Evolutionary conservation across 2,888 invertebrate genomes (phyloP), one percentile per base, ranked within the genome.

Genomic region (Tachystola acroxantha): DNA sequence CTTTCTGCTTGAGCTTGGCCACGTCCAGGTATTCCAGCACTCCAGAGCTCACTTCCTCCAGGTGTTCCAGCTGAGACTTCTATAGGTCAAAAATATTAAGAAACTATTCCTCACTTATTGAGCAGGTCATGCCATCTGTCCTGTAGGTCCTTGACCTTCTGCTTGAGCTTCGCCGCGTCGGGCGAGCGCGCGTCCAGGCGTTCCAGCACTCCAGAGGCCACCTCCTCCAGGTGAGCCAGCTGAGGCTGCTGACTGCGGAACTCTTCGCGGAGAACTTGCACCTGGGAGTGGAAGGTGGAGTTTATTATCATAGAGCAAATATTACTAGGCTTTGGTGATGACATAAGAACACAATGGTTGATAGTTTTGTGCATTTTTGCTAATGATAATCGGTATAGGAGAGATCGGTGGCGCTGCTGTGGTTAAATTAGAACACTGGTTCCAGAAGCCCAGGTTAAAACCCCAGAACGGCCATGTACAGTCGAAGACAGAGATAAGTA

Each of bases 191-290:
- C 81, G 13, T 89, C 86, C 32, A 90, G 71, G 12, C 88, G 76
- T 41, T 82, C 89, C 32, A 97, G 79, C 1, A 96, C 92, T 10
- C 91, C 91, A 30, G 92, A 91, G 0, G 95, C 96, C 20, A 95
- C 90, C 49, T 94, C 92, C 50, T 96, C 91, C 48, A 98, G 87
- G 64, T 96, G 95, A 42, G 94, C 92, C 42, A 98, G 81, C 53
- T 96, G 94, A 0, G 97, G 96, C 64, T 97, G 96, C 71, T 98
- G 97, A 0, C 94, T 92, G 41, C 96, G 91, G 89, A 98, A 95
- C 82, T 99, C 98, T 72, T 98, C 98, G 42, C 97, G 91, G 32
- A 99, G 88, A 0, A 98, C 97, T 89, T 97, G 94, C 2, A 95
- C 94, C 80, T 90, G 72, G 0, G 6, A 2, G 7, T 19, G 22